A percentile compares a stretch with the other conserved stretches of the same genome.
phyloP scores from a whole-genome alignment of 2,888 invertebrate genomes.

The Lycaena phlaeas region DNA sequence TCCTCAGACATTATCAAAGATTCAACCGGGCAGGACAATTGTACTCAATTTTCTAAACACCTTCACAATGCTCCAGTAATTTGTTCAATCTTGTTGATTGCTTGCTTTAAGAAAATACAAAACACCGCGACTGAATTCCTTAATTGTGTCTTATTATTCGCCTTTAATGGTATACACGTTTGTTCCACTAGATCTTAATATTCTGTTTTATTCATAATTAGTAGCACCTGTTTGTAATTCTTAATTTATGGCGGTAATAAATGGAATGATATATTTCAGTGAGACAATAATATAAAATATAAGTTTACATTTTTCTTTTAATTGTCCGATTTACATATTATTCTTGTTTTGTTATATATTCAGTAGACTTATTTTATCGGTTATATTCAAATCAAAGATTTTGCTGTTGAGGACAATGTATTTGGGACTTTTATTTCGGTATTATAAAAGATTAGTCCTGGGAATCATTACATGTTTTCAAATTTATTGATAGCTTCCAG shows the following conservation, averaged over 20 bases:
- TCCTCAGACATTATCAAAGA: constrained; percentile 60
- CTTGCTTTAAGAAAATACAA: constrained; percentile 45
- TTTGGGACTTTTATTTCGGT: too few species aligned
- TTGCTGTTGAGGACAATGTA: too few species aligned
- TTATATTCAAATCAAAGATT: too few species aligned
- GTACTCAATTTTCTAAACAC: constrained; percentile 67
- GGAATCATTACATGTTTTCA: too few species aligned
- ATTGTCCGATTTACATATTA: too few species aligned
- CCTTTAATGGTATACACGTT: too few species aligned
- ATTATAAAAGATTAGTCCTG: too few species aligned
- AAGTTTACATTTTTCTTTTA: too few species aligned
- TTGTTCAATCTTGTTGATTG: constrained; percentile 50
- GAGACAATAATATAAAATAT: not conserved
- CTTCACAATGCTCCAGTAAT: constrained; percentile 44
- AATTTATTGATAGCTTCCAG: too few species aligned
- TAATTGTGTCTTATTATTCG: not conserved
- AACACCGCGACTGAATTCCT: not conserved
- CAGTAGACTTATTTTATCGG: too few species aligned
- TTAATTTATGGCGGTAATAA: not conserved
- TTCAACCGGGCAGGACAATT: constrained; percentile 61
- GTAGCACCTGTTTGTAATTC: not conserved
- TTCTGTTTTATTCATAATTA: not conserved
- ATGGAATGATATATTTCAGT: not conserved
- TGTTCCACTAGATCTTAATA: not conserved
- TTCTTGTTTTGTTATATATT: too few species aligned